Base-by-base conservation (phyloP, 2,113 vertebrate genomes). In the Panthera leo region DNA sequence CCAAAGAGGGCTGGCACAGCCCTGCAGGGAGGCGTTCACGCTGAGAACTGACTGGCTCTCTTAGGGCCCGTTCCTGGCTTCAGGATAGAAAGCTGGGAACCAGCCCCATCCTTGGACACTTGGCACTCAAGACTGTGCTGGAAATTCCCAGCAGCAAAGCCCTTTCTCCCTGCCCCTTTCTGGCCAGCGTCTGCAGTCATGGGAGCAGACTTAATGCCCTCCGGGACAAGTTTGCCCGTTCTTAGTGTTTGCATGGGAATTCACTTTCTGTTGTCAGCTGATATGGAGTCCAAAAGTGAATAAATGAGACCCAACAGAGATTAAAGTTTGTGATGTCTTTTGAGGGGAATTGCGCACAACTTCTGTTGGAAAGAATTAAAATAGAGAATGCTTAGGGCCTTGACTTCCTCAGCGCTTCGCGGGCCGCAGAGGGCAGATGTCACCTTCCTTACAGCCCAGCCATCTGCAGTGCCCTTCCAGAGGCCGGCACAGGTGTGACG, bases 391-490 rank as follows among this genome's bases (percentile, higher is more conserved):
- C 12, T 8, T 4, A 14, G 8, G 85, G n/a, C 39, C 96, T 55
- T 31, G 18, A 3, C 55, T 45, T 34, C 25, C 48, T 51, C 2
- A 7, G 61, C 36, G 8, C 12, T 5, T 45, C 4, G 27, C 18
- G 14, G 11, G 36, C 31, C 3, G 45, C 27, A 16, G 36, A 45
- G 75, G 76, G 7, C 1, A 7, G 27, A 3, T 29, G 55, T 10
- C 79, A 7, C 7, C 45, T 3, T 3, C 1, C 1, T 34, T 12
- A 18, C 65, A 23, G 15, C 58, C 29, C 4, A 23, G 73, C 27
- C 1, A 2, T 7, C 39, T 0, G 45, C 27, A 0, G 8, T n/a
- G 58, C 48, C 76, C 48, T n/a, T 12, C 0, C 12, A 45, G 14
- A 9, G 34, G 13, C 34, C 15, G 11, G 31, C 15, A 25, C 70